Evolutionary conservation across 1,140 invertebrate species (phyloP), one percentile per base, ranked within the genome.

Genomic region (Trichonephila inaurata): DNA sequence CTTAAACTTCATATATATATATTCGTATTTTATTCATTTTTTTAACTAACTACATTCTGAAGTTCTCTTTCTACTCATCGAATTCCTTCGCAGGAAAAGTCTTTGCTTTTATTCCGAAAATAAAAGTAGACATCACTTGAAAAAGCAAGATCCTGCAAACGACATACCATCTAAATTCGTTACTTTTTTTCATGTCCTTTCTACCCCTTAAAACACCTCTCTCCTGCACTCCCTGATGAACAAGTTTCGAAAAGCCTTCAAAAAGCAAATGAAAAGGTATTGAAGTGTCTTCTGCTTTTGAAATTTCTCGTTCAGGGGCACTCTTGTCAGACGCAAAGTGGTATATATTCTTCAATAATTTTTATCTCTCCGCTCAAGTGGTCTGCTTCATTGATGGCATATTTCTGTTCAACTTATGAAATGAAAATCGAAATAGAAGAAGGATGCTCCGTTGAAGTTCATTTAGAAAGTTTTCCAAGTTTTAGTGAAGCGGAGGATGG

Each of bases 241-340:
- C 90, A 82, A 91, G 90, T 85, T 83, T 62, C 77, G 44, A 66
- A 85, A 85, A 60, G 28, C 60, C 24, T 85, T 91, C 77, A 14
- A 81, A 24, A 61, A 91, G 62, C 81, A 91, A 91, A 91, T 82
- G 90, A 77, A 85, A 82, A 91, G 90, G 33, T 83, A 91, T 66
- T 91, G 90, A 91, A 91, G 77, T 91, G 81, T 66, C 90, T 62
- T 66, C 72, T 85, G 90, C 72, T 83, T 91, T 91, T 91, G 90
- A 60, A 77, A 91, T 60, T 91, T 91, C 44, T 33, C 21, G 51
- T 60, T 60, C 21, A 87, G 85, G 12, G 8, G 28, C 18, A 40
- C 61, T 91, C 28, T 28, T 82, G 24, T 83, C 28, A 60, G 89
- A 81, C 19, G 72, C n/a, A 82, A 61, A 91, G 28, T 91, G 89